Evolutionary conservation across 2,888 invertebrate genomes (phyloP).

Genomic region (Pseudococcus longispinus): DNA sequence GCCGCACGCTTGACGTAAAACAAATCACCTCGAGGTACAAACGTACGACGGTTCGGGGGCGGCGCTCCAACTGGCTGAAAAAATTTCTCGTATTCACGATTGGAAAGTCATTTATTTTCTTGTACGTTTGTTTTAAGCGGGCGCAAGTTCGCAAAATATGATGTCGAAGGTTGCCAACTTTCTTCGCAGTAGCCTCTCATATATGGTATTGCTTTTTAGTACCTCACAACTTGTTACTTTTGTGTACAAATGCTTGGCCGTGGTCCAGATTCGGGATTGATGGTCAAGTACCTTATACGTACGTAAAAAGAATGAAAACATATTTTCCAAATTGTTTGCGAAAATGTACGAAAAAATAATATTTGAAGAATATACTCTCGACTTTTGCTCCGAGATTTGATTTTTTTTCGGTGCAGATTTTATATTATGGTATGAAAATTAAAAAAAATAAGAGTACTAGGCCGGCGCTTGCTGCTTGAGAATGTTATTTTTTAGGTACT

Average conservation of each 20-base stretch:
- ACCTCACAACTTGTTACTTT: constrained; percentile 19
- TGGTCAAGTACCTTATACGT: neutral
- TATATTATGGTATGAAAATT: neutral
- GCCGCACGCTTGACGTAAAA: constrained; percentile 24
- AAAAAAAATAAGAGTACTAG: neutral
- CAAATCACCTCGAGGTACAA: constrained; percentile 25
- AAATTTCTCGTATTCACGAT: constrained; percentile 19
- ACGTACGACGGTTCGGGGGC: neutral
- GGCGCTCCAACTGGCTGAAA: neutral
- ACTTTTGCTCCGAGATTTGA: neutral
- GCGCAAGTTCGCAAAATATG: constrained; percentile 35
- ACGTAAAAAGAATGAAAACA: neutral
- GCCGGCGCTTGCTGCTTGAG: neutral
- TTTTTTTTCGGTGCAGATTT: neutral
- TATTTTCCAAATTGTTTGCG: constrained; percentile 30
- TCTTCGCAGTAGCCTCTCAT: neutral
- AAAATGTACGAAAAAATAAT: constrained; percentile 4
- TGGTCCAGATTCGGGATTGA: neutral
- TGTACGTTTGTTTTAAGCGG: neutral
- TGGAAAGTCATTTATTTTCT: constrained; percentile 38
- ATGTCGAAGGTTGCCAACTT: constrained; percentile 32
- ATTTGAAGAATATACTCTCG: neutral
- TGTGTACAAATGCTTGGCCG: constrained; percentile 1
- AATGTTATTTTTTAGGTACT: neutral
- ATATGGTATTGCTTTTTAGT: neutral